phyloP scores from a whole-genome alignment of 2,888 invertebrate genomes.

The Camptogramma bilineatum region DNA sequence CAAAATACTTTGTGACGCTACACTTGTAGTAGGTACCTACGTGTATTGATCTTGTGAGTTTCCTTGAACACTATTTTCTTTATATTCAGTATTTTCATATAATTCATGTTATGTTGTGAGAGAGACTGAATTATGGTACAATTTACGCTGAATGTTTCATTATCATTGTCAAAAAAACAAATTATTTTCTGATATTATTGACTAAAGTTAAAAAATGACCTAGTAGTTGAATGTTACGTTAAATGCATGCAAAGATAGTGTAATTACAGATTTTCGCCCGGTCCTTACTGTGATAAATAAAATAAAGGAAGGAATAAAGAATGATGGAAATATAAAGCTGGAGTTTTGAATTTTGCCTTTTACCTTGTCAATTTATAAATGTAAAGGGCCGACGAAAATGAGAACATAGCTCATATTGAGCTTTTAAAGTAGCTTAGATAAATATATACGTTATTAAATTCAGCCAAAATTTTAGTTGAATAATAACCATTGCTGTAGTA shows the following conservation, averaged over 20 bases:
- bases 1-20: constrained; percentile 73
- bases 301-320: constrained; percentile 64
- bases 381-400: constrained; percentile 77
- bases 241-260: constrained; percentile 79
- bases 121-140: constrained; percentile 84
- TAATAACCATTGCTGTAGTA: constrained; percentile 65
- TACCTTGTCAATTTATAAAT: constrained; percentile 68
- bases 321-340: constrained; percentile 58
- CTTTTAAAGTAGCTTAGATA: constrained; percentile 73
- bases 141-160: constrained; percentile 65
- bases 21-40: constrained; percentile 50
- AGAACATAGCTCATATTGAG: constrained; percentile 83
- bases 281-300: constrained; percentile 81
- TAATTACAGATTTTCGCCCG: constrained; percentile 84
- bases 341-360: constrained; percentile 66
- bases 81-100: constrained; percentile 81
- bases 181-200: constrained; percentile 75
- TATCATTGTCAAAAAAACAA: constrained; percentile 55
- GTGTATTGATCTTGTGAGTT: constrained; percentile 57
- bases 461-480: constrained; percentile 76
- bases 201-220: constrained; percentile 63
- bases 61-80: constrained; percentile 68
- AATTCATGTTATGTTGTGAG: constrained; percentile 78
- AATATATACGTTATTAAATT: constrained; percentile 61
- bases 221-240: constrained; percentile 76